Percentiles rank a stretch among this genome's conserved stretches.
These are phyloP conservation scores for Orbicella faveolata DNA, from an alignment of 64 coral and sea anemone species.

Conservation along the genomic window DNA sequence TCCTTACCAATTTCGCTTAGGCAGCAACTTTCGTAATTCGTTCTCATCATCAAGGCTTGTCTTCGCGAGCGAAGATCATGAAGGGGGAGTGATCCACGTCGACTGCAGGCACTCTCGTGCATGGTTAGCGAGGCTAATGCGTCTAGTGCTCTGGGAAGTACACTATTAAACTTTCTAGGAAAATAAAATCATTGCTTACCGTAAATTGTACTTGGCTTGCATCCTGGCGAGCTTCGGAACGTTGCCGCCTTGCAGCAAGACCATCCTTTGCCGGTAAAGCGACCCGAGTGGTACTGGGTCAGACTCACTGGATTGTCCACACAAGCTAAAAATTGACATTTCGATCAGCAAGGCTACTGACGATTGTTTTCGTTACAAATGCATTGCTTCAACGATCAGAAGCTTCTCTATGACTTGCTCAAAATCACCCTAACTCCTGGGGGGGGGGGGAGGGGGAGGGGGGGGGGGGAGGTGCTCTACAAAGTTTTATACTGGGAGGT, in stretches of 20 bases:
- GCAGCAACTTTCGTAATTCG: too few relatives aligned
- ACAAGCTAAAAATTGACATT: conserved; percentile 45
- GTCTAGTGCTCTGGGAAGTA: not conserved
- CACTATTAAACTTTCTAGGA: not conserved
- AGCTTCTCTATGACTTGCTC: too few relatives aligned
- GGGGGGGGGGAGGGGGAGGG: not conserved
- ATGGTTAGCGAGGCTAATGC: too few relatives aligned
- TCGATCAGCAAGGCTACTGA: not conserved
- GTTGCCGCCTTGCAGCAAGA: conserved; percentile 68
- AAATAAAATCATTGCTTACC: conserved; percentile 18
- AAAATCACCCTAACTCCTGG: too few relatives aligned
- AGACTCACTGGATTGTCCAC: conserved; percentile 73
- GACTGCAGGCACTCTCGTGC: too few relatives aligned
- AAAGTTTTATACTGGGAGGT: too few relatives aligned
- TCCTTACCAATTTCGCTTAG: too few relatives aligned
- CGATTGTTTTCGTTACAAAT: too few relatives aligned
- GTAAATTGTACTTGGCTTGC: conserved; percentile 75
- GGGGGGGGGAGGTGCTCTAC: not conserved
- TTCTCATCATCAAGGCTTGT: too few relatives aligned
- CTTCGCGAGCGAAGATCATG: too few relatives aligned
- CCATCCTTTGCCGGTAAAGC: conserved; percentile 77
- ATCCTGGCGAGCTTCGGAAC: conserved; percentile 55
- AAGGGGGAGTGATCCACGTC: too few relatives aligned
- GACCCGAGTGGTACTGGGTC: conserved; percentile 74
- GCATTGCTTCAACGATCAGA: too few relatives aligned